These are phyloP conservation scores for Podabrus alpinus DNA, from an alignment of 2,888 invertebrate genomes.

Conservation along the genomic window DNA sequence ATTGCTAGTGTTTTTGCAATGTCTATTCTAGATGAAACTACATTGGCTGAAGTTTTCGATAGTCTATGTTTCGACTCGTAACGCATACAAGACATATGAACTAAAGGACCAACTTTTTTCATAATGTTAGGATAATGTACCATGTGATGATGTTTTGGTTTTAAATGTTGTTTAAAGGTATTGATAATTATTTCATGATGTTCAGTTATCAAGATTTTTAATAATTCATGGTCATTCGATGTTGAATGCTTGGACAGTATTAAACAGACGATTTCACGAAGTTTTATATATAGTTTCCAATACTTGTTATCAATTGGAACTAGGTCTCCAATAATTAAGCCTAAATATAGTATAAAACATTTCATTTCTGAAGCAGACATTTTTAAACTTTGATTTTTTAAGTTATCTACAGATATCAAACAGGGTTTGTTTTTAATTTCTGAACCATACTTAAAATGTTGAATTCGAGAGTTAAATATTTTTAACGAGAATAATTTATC, in stretches of 20 bases:
- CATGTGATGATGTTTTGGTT: slow-evolving; percentile 28
- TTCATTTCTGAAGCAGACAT: slow-evolving; percentile 35
- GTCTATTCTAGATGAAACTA: not conserved
- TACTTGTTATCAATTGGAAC: slow-evolving; percentile 18
- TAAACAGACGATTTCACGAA: not conserved
- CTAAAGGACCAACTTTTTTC: slow-evolving; percentile 16
- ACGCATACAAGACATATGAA: not conserved
- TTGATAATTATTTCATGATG: slow-evolving; percentile 11
- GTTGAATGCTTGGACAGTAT: not conserved
- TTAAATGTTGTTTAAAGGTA: slow-evolving; percentile 8
- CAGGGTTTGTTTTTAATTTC: too few species aligned
- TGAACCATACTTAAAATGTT: too few species aligned
- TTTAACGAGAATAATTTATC: too few species aligned
- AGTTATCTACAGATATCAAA: slow-evolving; percentile 14
- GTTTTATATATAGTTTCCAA: slow-evolving; percentile 9
- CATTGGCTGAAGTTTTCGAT: not conserved
- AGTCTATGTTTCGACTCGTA: not conserved
- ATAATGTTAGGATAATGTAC: slow-evolving; percentile 26
- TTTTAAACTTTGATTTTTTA: slow-evolving; percentile 28
- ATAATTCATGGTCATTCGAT: not conserved
- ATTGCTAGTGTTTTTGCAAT: not conserved
- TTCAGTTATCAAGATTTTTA: slow-evolving; percentile 9
- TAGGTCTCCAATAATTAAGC: slow-evolving; percentile 30
- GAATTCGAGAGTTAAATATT: too few species aligned
- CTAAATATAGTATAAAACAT: slow-evolving; percentile 28